Base-by-base conservation (phyloP, 2,888 invertebrate genomes). In the Strigamia crassipes region DNA sequence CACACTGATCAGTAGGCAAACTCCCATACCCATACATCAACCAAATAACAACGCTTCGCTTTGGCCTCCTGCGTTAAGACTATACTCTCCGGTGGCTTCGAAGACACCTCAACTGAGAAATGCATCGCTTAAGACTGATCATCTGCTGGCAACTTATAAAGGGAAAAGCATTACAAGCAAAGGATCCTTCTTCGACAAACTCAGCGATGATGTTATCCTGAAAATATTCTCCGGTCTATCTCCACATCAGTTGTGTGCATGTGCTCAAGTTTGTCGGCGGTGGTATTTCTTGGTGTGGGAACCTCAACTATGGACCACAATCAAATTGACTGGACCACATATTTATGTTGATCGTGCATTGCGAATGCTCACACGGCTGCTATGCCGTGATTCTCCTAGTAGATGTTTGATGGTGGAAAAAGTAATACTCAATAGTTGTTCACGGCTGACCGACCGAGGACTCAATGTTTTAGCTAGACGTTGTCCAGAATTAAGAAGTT, bases 251-350 rank as follows among this genome's bases (percentile, higher is more conserved):
- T 88, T 94, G 85, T 93, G 93, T 86, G 90, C 90, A 87, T 92
- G 93, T 87, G 94, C 92, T 0, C 90, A 93, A 82, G 94, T 94
- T 6, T 94, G 94, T 86, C 89, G 92, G 27, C 89, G 94, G 79
- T 94, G 94, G 88, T 93, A 94, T 88, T 90, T 91, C 84, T 89
- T 94, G 41, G 93, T 92, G 56, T 94, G 94, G 94, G 92, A 92
- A 51, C 94, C 94, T 0, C 88, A 90, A 10, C 88, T 95, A 27
- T 95, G 94, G 94, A 90, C 92, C 84, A 90, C 90, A 73, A 91
- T 94, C 79, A 90, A 90, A 38, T 87, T 94, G 78, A 90, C 91
- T 82, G 92, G 92, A 80, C 91, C 90, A 84, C 87, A 88, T 81
- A 87, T 91, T 10, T 90, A 91, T 85, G 92, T 92, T 0, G 93